Base-by-base conservation (phyloP, 1,140 invertebrate species). In the Matsumurasca onukii region DNA sequence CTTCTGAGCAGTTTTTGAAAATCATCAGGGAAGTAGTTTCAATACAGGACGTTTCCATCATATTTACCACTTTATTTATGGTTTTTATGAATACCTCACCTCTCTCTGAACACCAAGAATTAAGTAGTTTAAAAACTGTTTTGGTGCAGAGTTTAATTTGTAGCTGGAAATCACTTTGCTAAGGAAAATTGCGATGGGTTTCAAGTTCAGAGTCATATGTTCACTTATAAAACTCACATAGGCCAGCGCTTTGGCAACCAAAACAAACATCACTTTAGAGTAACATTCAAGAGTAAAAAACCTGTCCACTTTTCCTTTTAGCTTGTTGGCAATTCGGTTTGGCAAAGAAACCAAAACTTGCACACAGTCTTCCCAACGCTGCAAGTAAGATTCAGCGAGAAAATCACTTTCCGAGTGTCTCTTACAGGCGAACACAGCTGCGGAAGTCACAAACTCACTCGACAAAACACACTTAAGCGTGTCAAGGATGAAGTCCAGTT, bases 311-410 rank as follows among this genome's bases (percentile, higher is more conserved):
- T 86, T 78, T 0, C 75, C 78, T 51, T 86, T 75, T 9, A 88
- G 69, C 70, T 81, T 83, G 76, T 92, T 93, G 2, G 88, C 87
- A 0, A 92, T 78, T 70, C 86, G 78, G 71, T 81, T 85, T 0
- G 90, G 90, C 57, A 92, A 71, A 1, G 87, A 87, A 0, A 86
- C 77, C 45, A 92, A 67, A 29, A 86, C 74, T 74, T 90, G 88
- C 0, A 89, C 78, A 20, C 82, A 82, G 30, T 78, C 79, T 39
- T 83, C 78, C 84, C 85, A 89, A 15, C 66, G 75, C 59, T 22
- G 76, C 71, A 2, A 77, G 70, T 29, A 25, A 9, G 24, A 27
- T 39, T 68, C 63, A n/a, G 27, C 31, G 1, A 24, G 20, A 66
- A 61, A 31, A 51, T 39, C 45, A 9, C 15, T 48, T 22, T 71